Percentiles rank a stretch among this genome's conserved stretches.
Evolutionary conservation across 2,113 vertebrate species (phyloP).

Genomic region (Podiceps cristatus): DNA sequence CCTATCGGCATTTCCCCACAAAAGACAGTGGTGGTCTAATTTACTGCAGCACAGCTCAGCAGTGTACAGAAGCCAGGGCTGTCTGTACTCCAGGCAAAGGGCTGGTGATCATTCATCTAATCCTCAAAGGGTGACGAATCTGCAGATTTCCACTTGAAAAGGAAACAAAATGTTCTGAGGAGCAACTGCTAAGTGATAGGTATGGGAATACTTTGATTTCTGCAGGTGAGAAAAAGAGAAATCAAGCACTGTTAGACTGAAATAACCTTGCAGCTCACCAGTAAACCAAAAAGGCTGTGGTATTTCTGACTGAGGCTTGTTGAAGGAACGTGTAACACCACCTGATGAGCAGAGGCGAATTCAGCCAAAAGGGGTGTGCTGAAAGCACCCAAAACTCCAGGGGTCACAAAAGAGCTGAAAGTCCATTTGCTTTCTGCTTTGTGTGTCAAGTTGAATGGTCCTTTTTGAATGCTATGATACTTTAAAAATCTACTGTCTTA

Average conservation of each 20-base stretch:
- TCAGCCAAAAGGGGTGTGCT: neutral
- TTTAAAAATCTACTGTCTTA: neutral
- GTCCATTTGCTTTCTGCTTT: neutral
- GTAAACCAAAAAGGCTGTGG: neutral
- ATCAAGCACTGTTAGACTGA: neutral
- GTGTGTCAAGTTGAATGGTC: neutral
- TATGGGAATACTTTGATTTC: slow-evolving; percentile 25
- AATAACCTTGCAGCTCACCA: neutral
- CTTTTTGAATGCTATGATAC: neutral
- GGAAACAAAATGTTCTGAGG: slow-evolving; percentile 10
- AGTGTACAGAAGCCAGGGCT: neutral
- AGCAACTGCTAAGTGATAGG: slow-evolving; percentile 6
- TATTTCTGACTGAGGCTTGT: neutral
- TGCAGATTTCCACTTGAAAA: slow-evolving; percentile 26
- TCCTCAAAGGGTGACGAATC: slow-evolving; percentile 36
- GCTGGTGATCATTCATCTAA: neutral
- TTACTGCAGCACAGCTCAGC: neutral
- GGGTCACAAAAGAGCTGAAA: neutral
- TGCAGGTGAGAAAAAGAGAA: slow-evolving; percentile 2
- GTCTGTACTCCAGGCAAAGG: neutral
- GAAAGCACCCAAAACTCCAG: neutral
- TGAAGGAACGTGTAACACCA: rapidly evolving
- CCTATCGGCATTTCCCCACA: neutral
- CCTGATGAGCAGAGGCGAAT: neutral
- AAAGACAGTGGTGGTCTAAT: neutral